These are phyloP conservation scores for Schizothorax lantsangensis DNA, from an alignment of 2,797 vertebrate genomes.

Conservation along the genomic window DNA sequence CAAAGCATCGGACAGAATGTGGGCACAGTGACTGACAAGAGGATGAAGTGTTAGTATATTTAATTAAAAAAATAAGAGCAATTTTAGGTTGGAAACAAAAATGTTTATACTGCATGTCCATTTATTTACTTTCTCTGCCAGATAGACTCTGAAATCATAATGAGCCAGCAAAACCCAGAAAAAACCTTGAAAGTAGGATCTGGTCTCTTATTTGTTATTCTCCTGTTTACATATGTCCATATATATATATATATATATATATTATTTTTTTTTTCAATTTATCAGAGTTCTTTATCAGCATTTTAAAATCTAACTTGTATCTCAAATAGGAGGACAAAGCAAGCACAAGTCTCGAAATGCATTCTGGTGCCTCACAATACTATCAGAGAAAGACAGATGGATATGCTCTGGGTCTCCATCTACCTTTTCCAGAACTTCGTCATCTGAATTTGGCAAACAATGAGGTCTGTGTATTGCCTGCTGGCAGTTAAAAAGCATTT, in stretches of 20 bases:
- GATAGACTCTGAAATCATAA: constrained; percentile 16
- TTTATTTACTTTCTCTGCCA: constrained; percentile 27
- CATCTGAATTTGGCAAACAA: constrained; percentile 86
- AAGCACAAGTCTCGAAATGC: neutral
- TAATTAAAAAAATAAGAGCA: neutral
- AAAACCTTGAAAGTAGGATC: constrained; percentile 22
- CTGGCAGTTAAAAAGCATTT: neutral
- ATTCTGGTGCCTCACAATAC: constrained; percentile 3
- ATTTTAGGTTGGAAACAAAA: neutral
- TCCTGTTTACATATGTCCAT: neutral
- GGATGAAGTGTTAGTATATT: constrained; percentile 19
- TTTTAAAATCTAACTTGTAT: constrained; percentile 1
- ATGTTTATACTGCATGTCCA: neutral
- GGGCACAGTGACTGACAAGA: neutral
- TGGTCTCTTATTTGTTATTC: neutral
- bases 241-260: neutral
- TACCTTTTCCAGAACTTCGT: constrained; percentile 82
- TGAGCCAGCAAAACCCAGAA: constrained; percentile 1
- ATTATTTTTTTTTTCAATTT: neutral
- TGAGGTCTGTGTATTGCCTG: constrained; percentile 75
- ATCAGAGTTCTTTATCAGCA: neutral
- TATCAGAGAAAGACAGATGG: constrained; percentile 38
- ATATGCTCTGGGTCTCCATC: constrained; percentile 51
- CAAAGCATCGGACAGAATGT: neutral
- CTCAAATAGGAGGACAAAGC: constrained; percentile 7